Percentiles rank a stretch among this genome's conserved stretches.
These are phyloP conservation scores for Mya arenaria DNA, from an alignment of 1,140 invertebrate species.

Conservation along the genomic window DNA sequence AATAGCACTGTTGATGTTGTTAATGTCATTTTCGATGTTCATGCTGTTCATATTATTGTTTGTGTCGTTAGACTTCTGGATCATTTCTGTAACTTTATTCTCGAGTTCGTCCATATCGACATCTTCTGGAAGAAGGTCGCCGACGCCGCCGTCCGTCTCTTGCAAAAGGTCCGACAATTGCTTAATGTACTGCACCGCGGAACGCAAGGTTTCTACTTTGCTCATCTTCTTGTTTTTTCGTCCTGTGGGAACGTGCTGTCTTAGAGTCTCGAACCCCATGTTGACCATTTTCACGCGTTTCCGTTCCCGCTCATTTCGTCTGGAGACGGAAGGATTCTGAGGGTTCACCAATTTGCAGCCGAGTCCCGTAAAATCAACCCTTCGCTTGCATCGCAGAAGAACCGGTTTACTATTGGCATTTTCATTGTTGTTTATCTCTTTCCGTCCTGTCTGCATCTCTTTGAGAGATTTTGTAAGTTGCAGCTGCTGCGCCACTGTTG, in stretches of 20 bases:
- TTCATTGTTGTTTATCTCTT: constrained; percentile 43
- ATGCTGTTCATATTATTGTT: constrained; percentile 28
- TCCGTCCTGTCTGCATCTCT: constrained; percentile 61
- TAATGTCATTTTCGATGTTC: constrained; percentile 27
- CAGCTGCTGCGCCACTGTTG: constrained; percentile 74
- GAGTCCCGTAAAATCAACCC: constrained; percentile 73
- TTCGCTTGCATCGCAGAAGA: constrained; percentile 73
- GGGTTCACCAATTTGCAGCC: constrained; percentile 72
- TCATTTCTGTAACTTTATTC: constrained; percentile 48
- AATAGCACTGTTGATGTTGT: constrained; percentile 4
- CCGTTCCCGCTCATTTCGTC: constrained; percentile 95
- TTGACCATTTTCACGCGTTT: constrained; percentile 97
- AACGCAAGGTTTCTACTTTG: constrained; percentile 95
- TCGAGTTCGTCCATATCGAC: constrained; percentile 51
- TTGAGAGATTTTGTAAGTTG: constrained; percentile 70
- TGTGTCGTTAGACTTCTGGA: constrained; percentile 12
- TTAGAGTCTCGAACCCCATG: constrained; percentile 84
- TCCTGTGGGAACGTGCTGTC: constrained; percentile 78
- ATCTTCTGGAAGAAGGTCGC: constrained; percentile 20
- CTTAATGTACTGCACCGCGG: constrained; percentile 96
- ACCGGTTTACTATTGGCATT: constrained; percentile 62
- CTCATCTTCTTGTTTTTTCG: constrained; percentile 83
- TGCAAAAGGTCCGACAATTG: constrained; percentile 90
- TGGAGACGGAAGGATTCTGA: constrained; percentile 91
- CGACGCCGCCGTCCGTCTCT: constrained; percentile 69